Percentiles rank a stretch among this genome's conserved stretches.
phyloP scores from a whole-genome alignment of 1,140 invertebrate species.

The Palaemon carinicauda region DNA sequence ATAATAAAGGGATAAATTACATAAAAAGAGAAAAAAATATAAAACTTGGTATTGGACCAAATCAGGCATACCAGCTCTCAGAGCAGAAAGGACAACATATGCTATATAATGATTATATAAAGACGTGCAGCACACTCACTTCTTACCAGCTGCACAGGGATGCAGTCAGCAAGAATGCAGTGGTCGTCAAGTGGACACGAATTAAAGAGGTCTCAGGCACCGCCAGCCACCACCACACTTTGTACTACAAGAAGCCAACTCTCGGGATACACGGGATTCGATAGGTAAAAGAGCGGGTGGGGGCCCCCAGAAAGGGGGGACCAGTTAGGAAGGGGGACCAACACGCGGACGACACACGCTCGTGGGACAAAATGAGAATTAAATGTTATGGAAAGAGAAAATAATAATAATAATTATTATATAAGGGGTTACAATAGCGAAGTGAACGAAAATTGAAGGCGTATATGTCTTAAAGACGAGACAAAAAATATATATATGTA shows the following conservation, averaged over 20 bases:
- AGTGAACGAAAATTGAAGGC: no score
- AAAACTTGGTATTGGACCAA: no score
- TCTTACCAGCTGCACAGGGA: neutral
- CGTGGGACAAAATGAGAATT: neutral
- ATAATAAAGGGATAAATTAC: neutral
- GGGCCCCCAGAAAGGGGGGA: neutral
- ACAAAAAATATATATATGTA: no score
- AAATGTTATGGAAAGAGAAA: no score
- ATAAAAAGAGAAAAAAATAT: neutral
- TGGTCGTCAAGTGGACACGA: neutral
- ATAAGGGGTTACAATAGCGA: no score
- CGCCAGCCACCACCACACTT: conserved; percentile 51
- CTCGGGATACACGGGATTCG: neutral
- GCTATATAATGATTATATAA: neutral
- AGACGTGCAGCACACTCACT: neutral
- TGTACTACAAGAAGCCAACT: conserved; percentile 54
- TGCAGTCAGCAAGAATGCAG: neutral
- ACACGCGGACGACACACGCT: neutral
- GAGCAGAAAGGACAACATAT: neutral
- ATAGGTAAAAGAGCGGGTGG: neutral
- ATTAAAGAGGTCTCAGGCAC: neutral
- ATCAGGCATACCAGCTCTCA: no score
- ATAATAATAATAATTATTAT: no score
- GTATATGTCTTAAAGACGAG: no score
- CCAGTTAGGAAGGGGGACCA: neutral